Conservation (phyloP, 2,797 vertebrate genomes). For the Anguilla obscura region DNA sequence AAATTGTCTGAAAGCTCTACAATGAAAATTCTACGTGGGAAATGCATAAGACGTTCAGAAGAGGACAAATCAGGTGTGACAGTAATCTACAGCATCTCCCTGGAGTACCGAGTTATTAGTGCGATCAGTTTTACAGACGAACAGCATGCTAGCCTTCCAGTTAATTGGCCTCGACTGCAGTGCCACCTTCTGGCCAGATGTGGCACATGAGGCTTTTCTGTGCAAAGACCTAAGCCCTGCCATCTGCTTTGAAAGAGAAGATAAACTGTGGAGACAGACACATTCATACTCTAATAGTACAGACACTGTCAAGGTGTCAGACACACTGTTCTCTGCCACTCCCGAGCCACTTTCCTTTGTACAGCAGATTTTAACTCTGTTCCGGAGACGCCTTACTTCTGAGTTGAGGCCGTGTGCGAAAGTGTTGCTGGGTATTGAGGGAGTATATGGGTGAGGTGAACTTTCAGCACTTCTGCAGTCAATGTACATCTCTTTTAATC, state of each 20-base stretch:
- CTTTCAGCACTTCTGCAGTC: neutral
- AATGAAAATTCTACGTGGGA: neutral
- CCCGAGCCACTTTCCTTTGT: neutral
- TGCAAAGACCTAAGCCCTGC: no score
- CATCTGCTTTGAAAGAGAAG: neutral
- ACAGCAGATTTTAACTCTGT: neutral
- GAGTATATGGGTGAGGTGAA: neutral
- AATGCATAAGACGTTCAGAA: neutral
- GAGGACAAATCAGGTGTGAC: neutral
- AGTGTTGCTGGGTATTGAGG: neutral
- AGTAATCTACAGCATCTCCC: neutral
- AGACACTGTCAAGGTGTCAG: neutral
- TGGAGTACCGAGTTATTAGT: neutral
- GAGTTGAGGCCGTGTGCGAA: neutral
- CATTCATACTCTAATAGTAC: neutral
- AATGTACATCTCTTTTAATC: neutral
- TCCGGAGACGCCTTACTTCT: neutral
- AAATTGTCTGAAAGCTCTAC: neutral
- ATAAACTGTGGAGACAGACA: neutral
- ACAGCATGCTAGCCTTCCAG: constrained; percentile 29
- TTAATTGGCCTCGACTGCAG: constrained; percentile 30
- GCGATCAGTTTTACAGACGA: constrained; percentile 33
- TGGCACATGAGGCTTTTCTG: neutral
- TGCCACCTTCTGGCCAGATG: constrained; percentile 47
- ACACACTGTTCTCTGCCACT: neutral